A percentile compares a stretch with the other conserved stretches of the same genome.
Evolutionary conservation across 2,113 vertebrate genomes (phyloP).

Genomic region (Carassius carassius): DNA sequence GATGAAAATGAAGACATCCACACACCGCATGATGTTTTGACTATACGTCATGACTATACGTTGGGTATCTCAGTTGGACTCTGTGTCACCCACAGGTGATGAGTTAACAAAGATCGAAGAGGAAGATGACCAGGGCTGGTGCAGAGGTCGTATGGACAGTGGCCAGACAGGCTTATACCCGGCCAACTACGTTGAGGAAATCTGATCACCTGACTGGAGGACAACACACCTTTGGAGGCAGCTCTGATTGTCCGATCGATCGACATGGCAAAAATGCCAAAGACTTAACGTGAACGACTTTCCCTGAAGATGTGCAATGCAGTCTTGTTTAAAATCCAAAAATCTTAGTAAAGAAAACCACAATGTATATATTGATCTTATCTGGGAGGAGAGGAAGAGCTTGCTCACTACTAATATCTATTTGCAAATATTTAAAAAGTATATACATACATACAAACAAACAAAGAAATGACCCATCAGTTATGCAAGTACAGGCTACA

Average conservation of each 20-base stretch:
- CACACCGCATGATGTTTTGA: not conserved
- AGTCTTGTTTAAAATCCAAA: slow-evolving; percentile 75
- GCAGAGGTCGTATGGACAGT: slow-evolving; percentile 93
- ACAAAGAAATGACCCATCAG: slow-evolving; percentile 47
- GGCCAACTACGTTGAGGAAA: slow-evolving; percentile 96
- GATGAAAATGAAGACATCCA: no score
- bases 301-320: slow-evolving; percentile 74
- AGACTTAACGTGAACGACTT: slow-evolving; percentile 78
- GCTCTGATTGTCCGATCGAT: slow-evolving; percentile 76
- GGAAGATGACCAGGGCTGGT: slow-evolving; percentile 98
- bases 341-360: slow-evolving; percentile 73
- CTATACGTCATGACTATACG: not conserved
- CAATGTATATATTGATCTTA: slow-evolving; percentile 61
- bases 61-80: slow-evolving; percentile 30
- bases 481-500: slow-evolving; percentile 71
- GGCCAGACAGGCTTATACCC: slow-evolving; percentile 95
- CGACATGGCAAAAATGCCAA: slow-evolving; percentile 74
- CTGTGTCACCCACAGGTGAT: slow-evolving; percentile 79
- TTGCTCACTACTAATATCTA: slow-evolving; percentile 67
- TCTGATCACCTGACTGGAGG: slow-evolving; percentile 77
- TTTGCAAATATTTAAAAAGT: slow-evolving; percentile 52
- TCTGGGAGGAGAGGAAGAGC: slow-evolving; percentile 60
- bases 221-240: slow-evolving; percentile 71
- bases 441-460: slow-evolving; percentile 65
- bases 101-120: slow-evolving; percentile 95